Evolutionary conservation across 2,888 invertebrate species (phyloP).

Genomic region (Netelia fuscicornis): DNA sequence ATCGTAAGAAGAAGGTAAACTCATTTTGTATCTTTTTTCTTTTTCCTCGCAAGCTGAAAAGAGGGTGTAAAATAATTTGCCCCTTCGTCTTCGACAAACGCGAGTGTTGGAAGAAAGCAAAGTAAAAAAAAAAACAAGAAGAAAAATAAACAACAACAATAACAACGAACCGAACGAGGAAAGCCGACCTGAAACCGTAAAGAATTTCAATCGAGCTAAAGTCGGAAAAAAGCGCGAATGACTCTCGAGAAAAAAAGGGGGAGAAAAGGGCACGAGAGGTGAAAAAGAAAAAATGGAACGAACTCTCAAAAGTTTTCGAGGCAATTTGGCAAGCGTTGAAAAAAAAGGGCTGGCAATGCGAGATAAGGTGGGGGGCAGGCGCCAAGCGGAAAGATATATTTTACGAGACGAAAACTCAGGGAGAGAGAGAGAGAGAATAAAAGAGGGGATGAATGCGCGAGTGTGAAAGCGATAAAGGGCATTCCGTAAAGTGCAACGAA

Average conservation of each 20-base stretch:
- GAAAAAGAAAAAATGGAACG: slow-evolving; percentile 34
- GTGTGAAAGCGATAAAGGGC: slow-evolving; percentile 63
- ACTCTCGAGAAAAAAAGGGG: slow-evolving; percentile 36
- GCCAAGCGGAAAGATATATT: slow-evolving; percentile 29
- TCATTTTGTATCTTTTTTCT: not conserved
- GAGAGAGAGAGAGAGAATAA: slow-evolving; percentile 9
- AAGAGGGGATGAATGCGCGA: slow-evolving; percentile 49
- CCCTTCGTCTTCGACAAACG: slow-evolving; percentile 49
- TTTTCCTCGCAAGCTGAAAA: slow-evolving; percentile 15
- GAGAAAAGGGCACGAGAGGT: slow-evolving; percentile 18
- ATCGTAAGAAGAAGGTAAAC: slow-evolving; percentile 46
- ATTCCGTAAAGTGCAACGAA: slow-evolving; percentile 64
- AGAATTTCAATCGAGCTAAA: slow-evolving; percentile 66
- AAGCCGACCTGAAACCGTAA: slow-evolving; percentile 17
- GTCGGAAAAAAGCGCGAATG: slow-evolving; percentile 35
- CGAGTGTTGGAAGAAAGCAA: slow-evolving; percentile 22
- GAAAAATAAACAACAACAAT: not conserved
- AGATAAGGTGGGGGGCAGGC: slow-evolving; percentile 35
- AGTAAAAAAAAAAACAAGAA: not conserved
- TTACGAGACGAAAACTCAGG: slow-evolving; percentile 10
- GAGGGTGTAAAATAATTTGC: slow-evolving; percentile 62
- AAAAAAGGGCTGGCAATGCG: slow-evolving; percentile 46
- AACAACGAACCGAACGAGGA: slow-evolving; percentile 12
- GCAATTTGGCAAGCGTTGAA: slow-evolving; percentile 23
- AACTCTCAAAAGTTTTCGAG: slow-evolving; percentile 31